A percentile compares a stretch with the other conserved stretches of the same genome.
phyloP scores from a whole-genome alignment of 2,888 invertebrate genomes.

The Aelia acuminata region DNA sequence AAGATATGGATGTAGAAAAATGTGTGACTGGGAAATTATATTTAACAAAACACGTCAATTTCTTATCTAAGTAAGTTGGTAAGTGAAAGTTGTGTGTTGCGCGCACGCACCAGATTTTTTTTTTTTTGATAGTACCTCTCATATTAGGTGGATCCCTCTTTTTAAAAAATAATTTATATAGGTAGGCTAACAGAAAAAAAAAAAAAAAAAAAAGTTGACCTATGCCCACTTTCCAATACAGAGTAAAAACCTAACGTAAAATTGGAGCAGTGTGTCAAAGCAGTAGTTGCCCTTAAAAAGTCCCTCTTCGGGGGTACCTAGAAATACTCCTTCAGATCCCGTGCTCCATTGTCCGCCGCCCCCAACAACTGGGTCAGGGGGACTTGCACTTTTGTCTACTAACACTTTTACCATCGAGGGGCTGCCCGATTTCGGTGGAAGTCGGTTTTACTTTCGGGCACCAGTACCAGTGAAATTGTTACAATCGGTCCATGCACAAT shows the following conservation, averaged over 20 bases:
- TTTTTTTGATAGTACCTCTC: too few relatives aligned
- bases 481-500: neutral
- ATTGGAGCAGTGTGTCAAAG: neutral
- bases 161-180: too few relatives aligned
- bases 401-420: slow-evolving; percentile 56
- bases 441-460: slow-evolving; percentile 4
- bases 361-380: slow-evolving; percentile 54
- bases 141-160: too few relatives aligned
- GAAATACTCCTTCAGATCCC: slow-evolving; percentile 10
- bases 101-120: too few relatives aligned
- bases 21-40: too few relatives aligned
- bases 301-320: neutral
- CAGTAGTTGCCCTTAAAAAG: neutral
- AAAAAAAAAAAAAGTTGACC: neutral
- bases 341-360: neutral
- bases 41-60: too few relatives aligned
- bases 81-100: too few relatives aligned
- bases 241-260: neutral
- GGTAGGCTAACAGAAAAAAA: too few relatives aligned
- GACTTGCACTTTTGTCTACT: slow-evolving; percentile 62
- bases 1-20: too few relatives aligned
- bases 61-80: too few relatives aligned
- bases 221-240: neutral
- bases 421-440: neutral
- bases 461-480: too few relatives aligned